Base-by-base conservation (phyloP, 2,113 vertebrate genomes). In the Siphamia tubifer region DNA sequence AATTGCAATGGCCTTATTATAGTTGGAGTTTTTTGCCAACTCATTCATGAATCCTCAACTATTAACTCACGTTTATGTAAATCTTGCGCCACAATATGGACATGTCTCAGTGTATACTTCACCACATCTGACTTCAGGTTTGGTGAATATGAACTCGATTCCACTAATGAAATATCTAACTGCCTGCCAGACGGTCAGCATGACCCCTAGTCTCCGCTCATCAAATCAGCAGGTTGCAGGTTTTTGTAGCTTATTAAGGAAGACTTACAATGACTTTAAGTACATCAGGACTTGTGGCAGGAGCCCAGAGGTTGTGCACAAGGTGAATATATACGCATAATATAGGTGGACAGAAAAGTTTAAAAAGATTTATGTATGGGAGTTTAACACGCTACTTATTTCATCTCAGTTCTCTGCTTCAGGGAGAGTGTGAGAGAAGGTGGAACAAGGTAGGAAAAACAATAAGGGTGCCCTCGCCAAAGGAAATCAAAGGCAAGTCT, bases 101-200 rank as follows among this genome's bases (percentile, higher is more conserved):
- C n/a, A n/a, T n/a, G n/a, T n/a, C n/a, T n/a, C n/a, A n/a, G 39
- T 25, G 9, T 48, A 25, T 30, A 24, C 13, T 57, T 34, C 2
- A 5, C 10, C 10, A 8, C 11, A 31, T 34, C 13, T 32, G 9
- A 40, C 20, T 39, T 42, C 30, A 15, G 25, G 2, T 27, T 28
- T 48, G 35, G 8, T 58, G 49, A 75, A 65, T 36, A 64, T 32
- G 12, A 73, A 61, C 57, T 49, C 16, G 17, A 15, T 31, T 16
- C 38, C n/a, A 15, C 51, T 68, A 57, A 73, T 76, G 67, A 49
- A 56, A 63, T 45, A 76, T 77, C 35, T 64, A 58, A 80, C 62
- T 75, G 28, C 42, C 40, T 55, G 51, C 31, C 72, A 80, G 68
- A 51, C 25, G 9, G 51, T 60, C 68, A 45, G 28, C 63, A 23